Percentiles rank a stretch among this genome's conserved stretches.
Conservation (phyloP, 1,140 invertebrate species). For the Meloidogyne floridensis region DNA sequence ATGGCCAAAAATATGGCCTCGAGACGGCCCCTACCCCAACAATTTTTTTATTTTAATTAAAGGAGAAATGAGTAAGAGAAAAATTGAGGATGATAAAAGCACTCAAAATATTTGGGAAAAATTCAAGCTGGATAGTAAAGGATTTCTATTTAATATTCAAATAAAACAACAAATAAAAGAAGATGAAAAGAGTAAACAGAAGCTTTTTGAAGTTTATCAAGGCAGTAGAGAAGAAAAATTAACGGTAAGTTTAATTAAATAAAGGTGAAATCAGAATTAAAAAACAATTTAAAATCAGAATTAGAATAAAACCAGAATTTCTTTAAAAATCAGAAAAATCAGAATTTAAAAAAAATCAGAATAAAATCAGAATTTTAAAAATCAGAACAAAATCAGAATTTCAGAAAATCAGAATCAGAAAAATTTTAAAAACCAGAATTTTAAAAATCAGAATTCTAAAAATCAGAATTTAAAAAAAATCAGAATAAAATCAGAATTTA, state of each 20-base stretch:
- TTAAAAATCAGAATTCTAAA: too few relatives aligned
- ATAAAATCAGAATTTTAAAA: too few relatives aligned
- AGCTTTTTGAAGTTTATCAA: constrained; percentile 10
- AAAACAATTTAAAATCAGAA: neutral
- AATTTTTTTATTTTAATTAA: neutral
- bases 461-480: neutral
- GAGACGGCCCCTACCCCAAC: too few relatives aligned
- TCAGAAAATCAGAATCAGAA: neutral
- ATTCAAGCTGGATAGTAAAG: neutral
- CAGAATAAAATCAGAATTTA: too few relatives aligned
- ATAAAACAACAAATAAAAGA: neutral
- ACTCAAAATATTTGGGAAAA: neutral
- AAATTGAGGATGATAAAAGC: neutral
- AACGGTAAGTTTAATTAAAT: neutral
- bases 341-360: too few relatives aligned
- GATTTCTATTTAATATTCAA: constrained; percentile 6
- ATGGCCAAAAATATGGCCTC: too few relatives aligned
- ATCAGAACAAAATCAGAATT: too few relatives aligned
- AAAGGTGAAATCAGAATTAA: neutral
- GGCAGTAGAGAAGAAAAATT: neutral
- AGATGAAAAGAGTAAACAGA: neutral
- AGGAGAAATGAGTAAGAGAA: neutral
- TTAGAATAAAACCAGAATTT: neutral
- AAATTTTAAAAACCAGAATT: too few relatives aligned
- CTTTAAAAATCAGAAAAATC: too few relatives aligned